Percentiles rank a stretch among this genome's conserved stretches.
phyloP scores from a whole-genome alignment of 2,113 vertebrate genomes.

The Bos taurus region ARS-UCD2.0 NC_037347.1:4537501-4538000 shows the following conservation, averaged over 20 bases:
- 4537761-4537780: slow-evolving; percentile 61
- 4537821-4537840: neutral
- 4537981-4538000: neutral
- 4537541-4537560: neutral
- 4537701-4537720: slow-evolving; percentile 84
- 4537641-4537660: slow-evolving; percentile 44
- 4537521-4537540: neutral
- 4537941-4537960: neutral
- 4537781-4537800: slow-evolving; percentile 75
- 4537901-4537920: slow-evolving; percentile 17
- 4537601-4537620: slow-evolving; percentile 66
- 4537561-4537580: neutral
- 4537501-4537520: neutral
- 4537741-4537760: slow-evolving; percentile 80
- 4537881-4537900: slow-evolving; percentile 10
- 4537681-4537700: slow-evolving; percentile 84
- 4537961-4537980: slow-evolving; percentile 10
- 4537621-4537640: slow-evolving; percentile 72
- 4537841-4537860: neutral
- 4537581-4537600: slow-evolving; percentile 73
- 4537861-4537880: neutral
- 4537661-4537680: slow-evolving; percentile 73
- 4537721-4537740: slow-evolving; percentile 84
- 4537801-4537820: neutral
- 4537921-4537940: neutral